phyloP scores from a whole-genome alignment of 1,140 invertebrate species.

The Trypoxylus dichotomus region DNA sequence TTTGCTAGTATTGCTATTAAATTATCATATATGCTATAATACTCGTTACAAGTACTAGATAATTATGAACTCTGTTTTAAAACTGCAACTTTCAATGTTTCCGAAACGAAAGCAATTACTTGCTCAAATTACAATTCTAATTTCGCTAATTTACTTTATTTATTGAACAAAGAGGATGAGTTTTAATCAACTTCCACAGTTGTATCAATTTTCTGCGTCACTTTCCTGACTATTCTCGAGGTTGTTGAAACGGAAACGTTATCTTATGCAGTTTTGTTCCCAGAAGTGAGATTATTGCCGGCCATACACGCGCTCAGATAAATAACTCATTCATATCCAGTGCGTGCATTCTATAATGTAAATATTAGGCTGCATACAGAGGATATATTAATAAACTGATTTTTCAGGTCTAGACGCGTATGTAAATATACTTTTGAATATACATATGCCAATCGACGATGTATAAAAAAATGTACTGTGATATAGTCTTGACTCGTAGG shows the following conservation, averaged over 20 bases:
- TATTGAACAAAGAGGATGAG: slow-evolving; percentile 23
- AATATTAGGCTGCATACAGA: background rate
- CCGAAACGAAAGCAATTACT: background rate
- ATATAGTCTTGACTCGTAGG: no score
- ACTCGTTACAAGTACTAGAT: no score
- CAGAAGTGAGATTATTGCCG: slow-evolving; percentile 41
- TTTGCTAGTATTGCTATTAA: no score
- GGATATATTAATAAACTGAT: background rate
- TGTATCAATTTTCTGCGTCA: slow-evolving; percentile 34
- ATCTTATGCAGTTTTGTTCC: slow-evolving; percentile 46
- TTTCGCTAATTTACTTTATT: slow-evolving; percentile 6
- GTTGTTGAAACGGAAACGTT: slow-evolving; percentile 49
- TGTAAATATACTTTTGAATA: no score
- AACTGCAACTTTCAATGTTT: background rate
- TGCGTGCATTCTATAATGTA: background rate
- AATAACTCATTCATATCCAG: background rate
- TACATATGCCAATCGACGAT: no score
- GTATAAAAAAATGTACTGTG: no score
- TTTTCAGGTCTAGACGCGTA: background rate
- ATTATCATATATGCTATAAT: no score
- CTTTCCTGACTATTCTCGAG: slow-evolving; percentile 44
- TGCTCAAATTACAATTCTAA: background rate
- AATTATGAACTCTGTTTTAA: no score
- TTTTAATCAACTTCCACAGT: slow-evolving; percentile 11
- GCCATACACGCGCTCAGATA: slow-evolving; percentile 36